These are phyloP conservation scores for Apotomis capreana DNA, from an alignment of 2,888 invertebrate genomes.

Conservation along the genomic window DNA sequence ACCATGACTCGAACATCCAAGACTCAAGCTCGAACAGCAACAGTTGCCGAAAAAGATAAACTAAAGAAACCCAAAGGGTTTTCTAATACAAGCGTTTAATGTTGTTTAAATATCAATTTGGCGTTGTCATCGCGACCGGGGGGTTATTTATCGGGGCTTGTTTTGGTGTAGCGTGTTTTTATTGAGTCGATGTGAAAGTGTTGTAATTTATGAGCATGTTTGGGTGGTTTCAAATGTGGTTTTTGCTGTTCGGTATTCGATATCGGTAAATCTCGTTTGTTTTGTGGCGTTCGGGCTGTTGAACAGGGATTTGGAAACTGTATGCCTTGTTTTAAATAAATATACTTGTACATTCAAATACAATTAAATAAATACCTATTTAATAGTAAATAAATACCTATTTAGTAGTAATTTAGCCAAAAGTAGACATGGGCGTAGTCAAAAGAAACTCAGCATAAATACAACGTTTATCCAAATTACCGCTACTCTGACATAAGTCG, in stretches of 20 bases:
- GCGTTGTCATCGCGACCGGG: constrained; percentile 22
- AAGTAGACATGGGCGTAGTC: too few species aligned
- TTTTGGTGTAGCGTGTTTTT: constrained; percentile 22
- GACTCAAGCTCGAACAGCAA: not conserved
- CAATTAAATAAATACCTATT: too few species aligned
- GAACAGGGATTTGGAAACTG: too few species aligned
- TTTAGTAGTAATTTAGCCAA: too few species aligned
- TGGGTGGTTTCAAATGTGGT: constrained; percentile 15
- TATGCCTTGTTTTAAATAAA: too few species aligned
- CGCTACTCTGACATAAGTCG: too few species aligned
- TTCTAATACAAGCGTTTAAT: constrained; percentile 31
- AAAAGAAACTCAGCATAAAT: too few species aligned
- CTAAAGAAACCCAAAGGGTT: constrained; percentile 23
- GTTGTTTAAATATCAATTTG: constrained; percentile 40
- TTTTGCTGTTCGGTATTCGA: constrained; percentile 9
- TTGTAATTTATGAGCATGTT: constrained; percentile 18
- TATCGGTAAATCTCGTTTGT: constrained; percentile 6
- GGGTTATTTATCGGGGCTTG: constrained; percentile 27
- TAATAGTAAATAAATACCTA: too few species aligned
- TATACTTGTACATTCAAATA: too few species aligned
- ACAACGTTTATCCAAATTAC: too few species aligned
- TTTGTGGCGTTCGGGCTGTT: not conserved
- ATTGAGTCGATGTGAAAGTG: constrained; percentile 17
- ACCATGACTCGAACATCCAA: not conserved
- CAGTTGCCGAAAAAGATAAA: constrained; percentile 14